Evolutionary conservation across 1,140 invertebrate species (phyloP).

Genomic region (Leptinotarsa lineolata): DNA sequence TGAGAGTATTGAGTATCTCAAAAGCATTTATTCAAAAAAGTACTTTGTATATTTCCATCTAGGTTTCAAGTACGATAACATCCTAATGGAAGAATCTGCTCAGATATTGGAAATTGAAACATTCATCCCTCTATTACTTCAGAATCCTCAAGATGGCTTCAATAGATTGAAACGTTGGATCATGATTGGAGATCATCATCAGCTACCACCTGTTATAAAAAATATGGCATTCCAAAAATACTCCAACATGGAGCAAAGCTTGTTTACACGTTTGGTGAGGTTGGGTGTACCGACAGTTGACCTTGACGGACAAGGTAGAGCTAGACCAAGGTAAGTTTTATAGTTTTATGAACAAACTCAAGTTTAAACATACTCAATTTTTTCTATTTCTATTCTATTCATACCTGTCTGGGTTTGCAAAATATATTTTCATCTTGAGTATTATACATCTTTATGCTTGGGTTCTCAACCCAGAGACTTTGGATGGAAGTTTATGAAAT

Average conservation of each 20-base stretch:
- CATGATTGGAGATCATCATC: slow-evolving; percentile 99
- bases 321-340: slow-evolving; percentile 71
- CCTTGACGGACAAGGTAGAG: slow-evolving; percentile 96
- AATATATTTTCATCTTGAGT: no score
- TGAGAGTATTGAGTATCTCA: no score
- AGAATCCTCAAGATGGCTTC: slow-evolving; percentile 95
- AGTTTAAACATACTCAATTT: no score
- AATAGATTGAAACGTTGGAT: slow-evolving; percentile 99
- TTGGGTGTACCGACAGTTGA: slow-evolving; percentile 96
- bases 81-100: slow-evolving; percentile 98
- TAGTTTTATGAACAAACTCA: background rate
- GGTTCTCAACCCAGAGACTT: no score
- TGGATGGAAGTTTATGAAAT: no score
- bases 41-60: slow-evolving; percentile 18
- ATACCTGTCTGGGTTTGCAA: no score
- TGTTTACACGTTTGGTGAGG: slow-evolving; percentile 95
- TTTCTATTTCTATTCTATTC: no score
- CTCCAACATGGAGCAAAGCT: slow-evolving; percentile 99
- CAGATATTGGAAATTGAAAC: slow-evolving; percentile 99
- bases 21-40: no score
- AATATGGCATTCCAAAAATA: slow-evolving; percentile 99
- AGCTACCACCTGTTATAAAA: slow-evolving; percentile 98
- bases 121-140: slow-evolving; percentile 95
- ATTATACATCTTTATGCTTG: no score
- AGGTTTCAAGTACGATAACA: slow-evolving; percentile 97